These are phyloP conservation scores for Ophioninae sp. DNA, from an alignment of 2,888 invertebrate species.

Conservation along the genomic window DNA sequence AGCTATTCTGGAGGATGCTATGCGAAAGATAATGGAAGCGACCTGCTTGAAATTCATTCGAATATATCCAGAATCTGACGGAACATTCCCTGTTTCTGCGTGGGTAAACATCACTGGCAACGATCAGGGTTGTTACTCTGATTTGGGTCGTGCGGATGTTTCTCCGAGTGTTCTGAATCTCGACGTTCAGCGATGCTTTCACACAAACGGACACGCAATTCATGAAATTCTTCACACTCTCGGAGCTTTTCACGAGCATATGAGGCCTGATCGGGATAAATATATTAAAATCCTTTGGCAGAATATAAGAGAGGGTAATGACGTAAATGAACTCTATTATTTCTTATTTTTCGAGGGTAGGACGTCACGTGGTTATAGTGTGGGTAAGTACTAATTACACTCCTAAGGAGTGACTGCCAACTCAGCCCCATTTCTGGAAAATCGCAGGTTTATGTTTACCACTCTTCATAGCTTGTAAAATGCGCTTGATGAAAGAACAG, in stretches of 20 bases:
- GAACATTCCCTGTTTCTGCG: slow-evolving; percentile 34
- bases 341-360: no score
- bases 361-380: no score
- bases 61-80: slow-evolving; percentile 53
- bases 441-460: no score
- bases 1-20: slow-evolving; percentile 56
- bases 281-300: slow-evolving; percentile 63
- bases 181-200: slow-evolving; percentile 57
- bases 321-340: neutral
- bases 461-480: no score
- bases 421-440: no score
- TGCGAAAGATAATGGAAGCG: slow-evolving; percentile 53
- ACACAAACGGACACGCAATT: slow-evolving; percentile 57
- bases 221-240: slow-evolving; percentile 65
- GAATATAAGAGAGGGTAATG: slow-evolving; percentile 60
- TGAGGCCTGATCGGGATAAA: slow-evolving; percentile 64
- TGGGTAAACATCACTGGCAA: slow-evolving; percentile 65
- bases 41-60: slow-evolving; percentile 60
- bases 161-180: slow-evolving; percentile 57
- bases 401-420: no score
- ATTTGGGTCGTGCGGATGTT: slow-evolving; percentile 55
- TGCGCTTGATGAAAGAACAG: no score
- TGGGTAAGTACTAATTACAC: no score
- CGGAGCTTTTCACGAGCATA: slow-evolving; percentile 65
- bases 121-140: slow-evolving; percentile 60